Evolutionary conservation across 2,797 vertebrate genomes (phyloP).

Genomic region (Anguilla anguilla): DNA sequence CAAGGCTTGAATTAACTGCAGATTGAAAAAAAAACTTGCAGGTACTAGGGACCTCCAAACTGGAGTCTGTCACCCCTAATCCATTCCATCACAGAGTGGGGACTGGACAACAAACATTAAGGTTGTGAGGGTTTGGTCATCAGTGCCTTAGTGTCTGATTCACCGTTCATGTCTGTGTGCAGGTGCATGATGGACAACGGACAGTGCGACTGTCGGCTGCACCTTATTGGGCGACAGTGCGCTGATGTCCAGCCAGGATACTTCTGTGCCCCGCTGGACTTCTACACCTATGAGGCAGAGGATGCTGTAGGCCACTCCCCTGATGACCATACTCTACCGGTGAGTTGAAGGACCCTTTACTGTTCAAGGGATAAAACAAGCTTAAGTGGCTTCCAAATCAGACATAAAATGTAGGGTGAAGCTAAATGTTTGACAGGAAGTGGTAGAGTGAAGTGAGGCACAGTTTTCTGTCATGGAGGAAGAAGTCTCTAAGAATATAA

Average conservation of each 20-base stretch:
- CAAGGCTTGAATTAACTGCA: too few relatives aligned
- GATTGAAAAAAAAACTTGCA: too few relatives aligned
- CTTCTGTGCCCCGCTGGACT: constrained; percentile 85
- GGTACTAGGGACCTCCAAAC: too few relatives aligned
- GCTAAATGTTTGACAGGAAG: not conserved
- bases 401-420: not conserved
- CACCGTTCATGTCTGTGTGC: constrained; percentile 16
- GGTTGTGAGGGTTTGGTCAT: not conserved
- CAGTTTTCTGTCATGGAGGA: too few relatives aligned
- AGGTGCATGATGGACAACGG: constrained; percentile 82
- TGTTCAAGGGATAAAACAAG: not conserved
- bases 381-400: too few relatives aligned
- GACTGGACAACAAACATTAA: too few relatives aligned
- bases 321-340: constrained; percentile 70
- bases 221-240: constrained; percentile 80
- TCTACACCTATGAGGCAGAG: constrained; percentile 83
- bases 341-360: constrained; percentile 59
- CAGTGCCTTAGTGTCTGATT: not conserved
- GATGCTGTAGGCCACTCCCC: constrained; percentile 66
- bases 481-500: too few relatives aligned
- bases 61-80: not conserved
- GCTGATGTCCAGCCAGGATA: constrained; percentile 81
- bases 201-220: constrained; percentile 80
- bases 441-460: too few relatives aligned
- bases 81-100: not conserved